phyloP scores from a whole-genome alignment of 2,113 vertebrate genomes.

The Carassius auratus region DNA sequence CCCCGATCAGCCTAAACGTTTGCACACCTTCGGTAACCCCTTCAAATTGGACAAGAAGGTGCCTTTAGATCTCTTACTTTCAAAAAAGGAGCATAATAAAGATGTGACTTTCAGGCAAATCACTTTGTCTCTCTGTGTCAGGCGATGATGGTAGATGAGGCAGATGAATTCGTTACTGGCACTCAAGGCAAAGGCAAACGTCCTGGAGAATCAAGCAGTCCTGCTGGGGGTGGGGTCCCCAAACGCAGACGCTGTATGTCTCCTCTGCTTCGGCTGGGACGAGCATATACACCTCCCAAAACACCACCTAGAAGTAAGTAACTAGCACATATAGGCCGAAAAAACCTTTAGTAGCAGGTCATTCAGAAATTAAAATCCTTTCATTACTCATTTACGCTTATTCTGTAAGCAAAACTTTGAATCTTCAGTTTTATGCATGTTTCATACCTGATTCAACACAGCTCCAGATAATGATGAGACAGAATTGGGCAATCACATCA shows the following conservation, averaged over 20 bases:
- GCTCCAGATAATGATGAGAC: constrained; percentile 11
- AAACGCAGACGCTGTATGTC: constrained; percentile 92
- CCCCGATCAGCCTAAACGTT: constrained; percentile 91
- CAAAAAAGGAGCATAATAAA: neutral
- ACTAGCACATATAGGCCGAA: neutral
- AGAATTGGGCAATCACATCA: constrained; percentile 26
- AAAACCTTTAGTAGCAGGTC: neutral
- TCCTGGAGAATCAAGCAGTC: constrained; percentile 76
- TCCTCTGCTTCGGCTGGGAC: constrained; percentile 74
- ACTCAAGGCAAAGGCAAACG: constrained; percentile 90
- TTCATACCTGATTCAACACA: neutral
- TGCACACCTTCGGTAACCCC: constrained; percentile 96
- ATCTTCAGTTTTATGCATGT: neutral
- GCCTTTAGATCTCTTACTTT: constrained; percentile 22
- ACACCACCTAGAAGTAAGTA: constrained; percentile 52
- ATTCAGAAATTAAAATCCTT: neutral
- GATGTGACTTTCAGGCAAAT: neutral
- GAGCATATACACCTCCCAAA: constrained; percentile 52
- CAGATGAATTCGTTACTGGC: constrained; percentile 92
- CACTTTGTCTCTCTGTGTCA: constrained; percentile 58
- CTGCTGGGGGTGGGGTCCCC: constrained; percentile 75
- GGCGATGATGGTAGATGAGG: constrained; percentile 99
- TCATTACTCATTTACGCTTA: too few relatives aligned
- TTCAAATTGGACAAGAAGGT: constrained; percentile 99
- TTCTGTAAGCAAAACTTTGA: neutral